phyloP scores from a whole-genome alignment of 37 sponge, comb jelly and placozoan species.

The Hormiphora californensis region DNA sequence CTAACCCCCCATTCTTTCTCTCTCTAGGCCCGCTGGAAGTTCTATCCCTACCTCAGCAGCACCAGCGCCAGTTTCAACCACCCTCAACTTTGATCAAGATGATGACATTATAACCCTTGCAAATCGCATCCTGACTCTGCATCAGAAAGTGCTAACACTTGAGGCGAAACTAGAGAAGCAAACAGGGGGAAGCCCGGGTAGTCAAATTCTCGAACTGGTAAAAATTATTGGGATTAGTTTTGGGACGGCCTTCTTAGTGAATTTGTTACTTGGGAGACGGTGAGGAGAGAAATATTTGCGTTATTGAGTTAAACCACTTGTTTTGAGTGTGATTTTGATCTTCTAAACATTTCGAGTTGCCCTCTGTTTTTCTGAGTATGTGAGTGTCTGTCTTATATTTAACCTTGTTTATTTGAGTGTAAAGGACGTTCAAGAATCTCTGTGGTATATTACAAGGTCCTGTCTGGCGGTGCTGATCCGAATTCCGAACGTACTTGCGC shows the following conservation, averaged over 20 bases:
- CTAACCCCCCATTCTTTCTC: neutral
- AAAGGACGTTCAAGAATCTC: no score
- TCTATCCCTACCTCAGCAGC: constrained; percentile 9
- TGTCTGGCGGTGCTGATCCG: no score
- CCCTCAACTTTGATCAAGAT: constrained; percentile 48
- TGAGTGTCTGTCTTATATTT: no score
- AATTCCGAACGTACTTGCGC: no score
- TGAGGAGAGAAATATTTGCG: no score
- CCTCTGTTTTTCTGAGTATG: no score
- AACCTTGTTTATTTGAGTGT: no score
- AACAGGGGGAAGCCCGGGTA: neutral
- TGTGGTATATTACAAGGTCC: no score
- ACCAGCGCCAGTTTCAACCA: no score
- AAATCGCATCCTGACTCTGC: constrained; percentile 15
- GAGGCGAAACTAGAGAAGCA: neutral
- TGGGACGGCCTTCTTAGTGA: neutral
- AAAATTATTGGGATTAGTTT: constrained; percentile 43
- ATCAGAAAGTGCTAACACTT: constrained; percentile 33
- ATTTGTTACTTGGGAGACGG: neutral
- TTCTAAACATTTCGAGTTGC: no score
- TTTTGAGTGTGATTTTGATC: no score
- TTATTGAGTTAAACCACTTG: no score
- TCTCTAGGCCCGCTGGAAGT: neutral
- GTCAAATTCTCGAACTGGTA: neutral
- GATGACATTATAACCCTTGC: constrained; percentile 44